These are phyloP conservation scores for Tetramorium simillimum DNA, from an alignment of 1,140 invertebrate genomes.

Conservation along the genomic window DNA sequence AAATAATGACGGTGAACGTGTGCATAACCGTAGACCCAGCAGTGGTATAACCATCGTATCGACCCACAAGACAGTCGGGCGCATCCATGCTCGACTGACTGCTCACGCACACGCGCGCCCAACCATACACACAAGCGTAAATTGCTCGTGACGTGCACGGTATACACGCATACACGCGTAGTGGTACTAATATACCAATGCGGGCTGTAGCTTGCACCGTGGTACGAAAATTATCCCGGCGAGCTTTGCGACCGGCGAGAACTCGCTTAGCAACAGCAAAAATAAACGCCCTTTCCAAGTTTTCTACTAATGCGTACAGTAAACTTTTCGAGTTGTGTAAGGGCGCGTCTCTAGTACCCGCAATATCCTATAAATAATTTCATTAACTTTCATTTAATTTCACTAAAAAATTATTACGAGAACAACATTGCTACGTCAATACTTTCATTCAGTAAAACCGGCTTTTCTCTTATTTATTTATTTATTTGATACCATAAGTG, in stretches of 20 bases:
- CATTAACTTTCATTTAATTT: neutral
- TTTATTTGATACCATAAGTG: neutral
- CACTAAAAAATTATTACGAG: neutral
- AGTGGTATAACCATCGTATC: constrained; percentile 73
- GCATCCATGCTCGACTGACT: constrained; percentile 38
- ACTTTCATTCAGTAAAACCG: neutral
- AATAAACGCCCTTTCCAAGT: neutral
- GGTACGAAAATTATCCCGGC: constrained; percentile 32
- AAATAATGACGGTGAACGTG: constrained; percentile 29
- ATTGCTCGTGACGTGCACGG: constrained; percentile 22
- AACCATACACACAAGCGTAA: constrained; percentile 6
- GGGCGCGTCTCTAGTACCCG: neutral
- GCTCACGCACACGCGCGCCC: constrained; percentile 16
- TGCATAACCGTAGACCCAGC: constrained; percentile 56
- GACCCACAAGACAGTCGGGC: constrained; percentile 69
- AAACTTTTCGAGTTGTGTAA: neutral
- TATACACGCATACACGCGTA: neutral
- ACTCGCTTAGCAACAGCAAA: constrained; percentile 30
- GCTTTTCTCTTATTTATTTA: too few relatives aligned
- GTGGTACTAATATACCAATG: constrained; percentile 29
- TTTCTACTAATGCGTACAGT: neutral
- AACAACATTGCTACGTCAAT: neutral
- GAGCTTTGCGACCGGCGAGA: constrained; percentile 9
- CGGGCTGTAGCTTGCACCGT: neutral
- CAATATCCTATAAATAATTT: neutral